Percentiles rank a stretch among this genome's conserved stretches.
These are phyloP conservation scores for Phacellophora camtschatica DNA, from an alignment of 30 jellyfish, hydroid and myxozoan species.

Conservation along the genomic window DNA sequence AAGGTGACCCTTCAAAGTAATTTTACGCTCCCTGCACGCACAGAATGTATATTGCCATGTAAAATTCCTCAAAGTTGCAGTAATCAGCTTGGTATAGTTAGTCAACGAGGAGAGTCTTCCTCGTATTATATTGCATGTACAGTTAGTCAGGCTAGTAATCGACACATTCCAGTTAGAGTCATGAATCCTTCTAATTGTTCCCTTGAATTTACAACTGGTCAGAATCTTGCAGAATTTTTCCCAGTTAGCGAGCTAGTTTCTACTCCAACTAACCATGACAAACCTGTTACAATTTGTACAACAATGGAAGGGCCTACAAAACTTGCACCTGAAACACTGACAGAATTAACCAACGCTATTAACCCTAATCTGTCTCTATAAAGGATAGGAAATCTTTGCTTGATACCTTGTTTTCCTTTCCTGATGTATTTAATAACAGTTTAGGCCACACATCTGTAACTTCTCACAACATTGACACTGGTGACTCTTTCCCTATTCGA, in stretches of 20 bases:
- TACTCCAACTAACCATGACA: background rate
- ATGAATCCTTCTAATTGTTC: conserved; percentile 24
- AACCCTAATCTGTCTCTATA: conserved; percentile 31
- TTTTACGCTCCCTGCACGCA: conserved; percentile 18
- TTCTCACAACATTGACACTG: conserved; percentile 8
- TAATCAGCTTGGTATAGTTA: conserved; percentile 38
- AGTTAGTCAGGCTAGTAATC: conserved; percentile 24
- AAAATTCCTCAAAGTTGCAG: conserved; percentile 23
- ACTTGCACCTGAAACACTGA: conserved; percentile 6
- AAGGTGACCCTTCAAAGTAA: conserved; percentile 3
- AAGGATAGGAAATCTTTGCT: conserved; percentile 5
- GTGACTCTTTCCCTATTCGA: conserved; percentile 31
- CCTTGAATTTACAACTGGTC: conserved; percentile 22
- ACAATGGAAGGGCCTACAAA: conserved; percentile 2
- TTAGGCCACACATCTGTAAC: background rate
- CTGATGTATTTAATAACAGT: conserved; percentile 34
- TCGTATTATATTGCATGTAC: conserved; percentile 18
- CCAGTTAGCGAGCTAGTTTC: conserved; percentile 43
- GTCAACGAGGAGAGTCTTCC: conserved; percentile 12
- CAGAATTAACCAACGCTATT: conserved; percentile 32
- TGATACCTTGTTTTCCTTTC: conserved; percentile 15
- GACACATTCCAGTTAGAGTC: conserved; percentile 18
- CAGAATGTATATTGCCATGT: conserved; percentile 33
- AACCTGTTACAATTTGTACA: conserved; percentile 10
- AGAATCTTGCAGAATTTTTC: conserved; percentile 30